Evolutionary conservation across 2,888 invertebrate species (phyloP).

Genomic region (Allolobophora icterica): DNA sequence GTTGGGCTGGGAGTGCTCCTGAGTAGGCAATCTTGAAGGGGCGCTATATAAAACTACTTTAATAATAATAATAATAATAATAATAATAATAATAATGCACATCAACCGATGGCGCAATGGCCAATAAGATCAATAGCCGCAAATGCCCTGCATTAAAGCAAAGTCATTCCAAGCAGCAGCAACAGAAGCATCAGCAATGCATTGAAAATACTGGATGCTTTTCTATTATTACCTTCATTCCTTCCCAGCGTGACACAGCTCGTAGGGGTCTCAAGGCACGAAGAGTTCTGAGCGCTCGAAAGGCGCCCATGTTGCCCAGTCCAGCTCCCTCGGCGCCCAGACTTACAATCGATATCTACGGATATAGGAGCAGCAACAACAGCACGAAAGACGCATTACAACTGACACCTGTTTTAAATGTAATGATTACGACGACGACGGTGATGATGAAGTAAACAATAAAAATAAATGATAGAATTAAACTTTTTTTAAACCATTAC

Average conservation of each 20-base stretch:
- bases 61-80: too few species aligned
- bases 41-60: too few species aligned
- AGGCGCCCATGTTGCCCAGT: slow-evolving; percentile 91
- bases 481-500: neutral
- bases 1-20: too few species aligned
- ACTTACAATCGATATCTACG: slow-evolving; percentile 82
- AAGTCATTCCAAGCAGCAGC: too few species aligned
- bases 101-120: too few species aligned
- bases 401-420: neutral
- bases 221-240: slow-evolving; percentile 83
- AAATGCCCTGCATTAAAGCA: too few species aligned
- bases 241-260: slow-evolving; percentile 99
- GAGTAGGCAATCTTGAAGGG: too few species aligned
- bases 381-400: neutral
- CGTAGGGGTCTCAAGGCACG: slow-evolving; percentile 96
- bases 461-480: too few species aligned
- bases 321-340: slow-evolving; percentile 83
- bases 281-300: slow-evolving; percentile 98
- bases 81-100: too few species aligned
- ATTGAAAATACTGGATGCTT: neutral
- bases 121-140: too few species aligned
- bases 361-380: neutral
- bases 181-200: too few species aligned
- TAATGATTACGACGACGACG: neutral
- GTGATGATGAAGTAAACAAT: too few species aligned